A percentile compares a stretch with the other conserved stretches of the same genome.
Conservation (phyloP, 2,797 vertebrate genomes). For the Nannoperca australis region DNA sequence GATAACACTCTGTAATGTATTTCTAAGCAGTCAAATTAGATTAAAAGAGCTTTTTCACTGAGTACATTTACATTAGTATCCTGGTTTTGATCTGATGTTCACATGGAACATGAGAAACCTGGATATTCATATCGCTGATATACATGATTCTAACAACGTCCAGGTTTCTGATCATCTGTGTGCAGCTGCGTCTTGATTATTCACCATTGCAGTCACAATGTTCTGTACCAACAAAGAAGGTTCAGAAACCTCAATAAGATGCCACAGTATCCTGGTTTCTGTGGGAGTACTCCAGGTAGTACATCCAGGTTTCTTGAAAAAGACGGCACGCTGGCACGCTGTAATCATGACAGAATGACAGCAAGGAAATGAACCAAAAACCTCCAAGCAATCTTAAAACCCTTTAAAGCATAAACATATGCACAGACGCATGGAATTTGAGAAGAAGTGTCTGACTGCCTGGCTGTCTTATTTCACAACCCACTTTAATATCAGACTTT, state of each 20-base stretch:
- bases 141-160: background rate
- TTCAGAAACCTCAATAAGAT: no score
- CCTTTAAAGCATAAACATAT: slow-evolving; percentile 33
- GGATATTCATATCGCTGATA: no score
- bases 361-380: slow-evolving; percentile 46
- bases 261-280: no score
- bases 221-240: no score
- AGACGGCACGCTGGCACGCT: background rate
- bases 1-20: background rate
- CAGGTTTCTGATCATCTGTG: no score
- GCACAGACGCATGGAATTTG: slow-evolving; percentile 43
- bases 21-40: background rate
- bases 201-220: no score
- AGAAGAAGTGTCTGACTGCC: slow-evolving; percentile 47
- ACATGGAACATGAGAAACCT: background rate
- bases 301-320: background rate
- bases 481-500: slow-evolving; percentile 34
- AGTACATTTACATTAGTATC: background rate
- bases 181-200: background rate
- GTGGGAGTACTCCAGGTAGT: no score
- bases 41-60: no score
- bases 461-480: slow-evolving; percentile 20
- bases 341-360: slow-evolving; percentile 37
- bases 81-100: background rate
- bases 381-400: slow-evolving; percentile 46